Evolutionary conservation across 2,797 vertebrate species (phyloP), one percentile per base, ranked within the genome.

Genomic region (Coracias cyanogaster): DNA sequence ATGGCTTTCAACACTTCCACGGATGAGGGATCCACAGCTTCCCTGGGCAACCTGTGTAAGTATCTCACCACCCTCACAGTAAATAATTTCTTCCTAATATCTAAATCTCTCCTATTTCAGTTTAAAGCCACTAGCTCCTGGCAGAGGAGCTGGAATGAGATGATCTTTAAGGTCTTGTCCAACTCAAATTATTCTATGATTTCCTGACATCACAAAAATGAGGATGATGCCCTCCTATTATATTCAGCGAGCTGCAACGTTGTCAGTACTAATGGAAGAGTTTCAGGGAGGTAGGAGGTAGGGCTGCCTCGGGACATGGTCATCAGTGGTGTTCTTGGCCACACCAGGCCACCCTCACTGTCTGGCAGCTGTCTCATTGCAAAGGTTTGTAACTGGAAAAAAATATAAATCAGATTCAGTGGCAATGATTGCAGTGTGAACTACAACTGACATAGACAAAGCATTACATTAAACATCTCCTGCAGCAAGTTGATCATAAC

Each of bases 301-400:
- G 8, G 76, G 31, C 10, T 43, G 39, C 60, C 26, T 5, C 11
- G 24, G 46, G 72, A 29, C 31, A 9, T 9, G 19, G 52, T 18
- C 33, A 41, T 17, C 37, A 4, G 20, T 3, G 11, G 31, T 22
- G 31, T 12, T 12, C n/a, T 9, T 26, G 20, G 31, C 37, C 46
- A 26, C 26, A 12, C 15, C 45, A 14, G 21, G 29, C 37, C n/a
- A 9, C 1, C 35, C 48, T 45, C 2, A 0, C 12, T 5, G 18
- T 33, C 43, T 12, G 16, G 62, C 49, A 49, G 43, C 28, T 21
- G 15, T 18, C 48, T 48, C 65, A 25, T 18, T 54, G 35, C 45
- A 17, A 15, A 2, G 10, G 4, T 28, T 70, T 69, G 64, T 10
- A 60, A 78, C 3, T 28, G n/a, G 58, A 21, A 65, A 82, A 55